Evolutionary conservation across 2,888 invertebrate species (phyloP), one percentile per base, ranked within the genome.

Genomic region (Spicauda simplicius): DNA sequence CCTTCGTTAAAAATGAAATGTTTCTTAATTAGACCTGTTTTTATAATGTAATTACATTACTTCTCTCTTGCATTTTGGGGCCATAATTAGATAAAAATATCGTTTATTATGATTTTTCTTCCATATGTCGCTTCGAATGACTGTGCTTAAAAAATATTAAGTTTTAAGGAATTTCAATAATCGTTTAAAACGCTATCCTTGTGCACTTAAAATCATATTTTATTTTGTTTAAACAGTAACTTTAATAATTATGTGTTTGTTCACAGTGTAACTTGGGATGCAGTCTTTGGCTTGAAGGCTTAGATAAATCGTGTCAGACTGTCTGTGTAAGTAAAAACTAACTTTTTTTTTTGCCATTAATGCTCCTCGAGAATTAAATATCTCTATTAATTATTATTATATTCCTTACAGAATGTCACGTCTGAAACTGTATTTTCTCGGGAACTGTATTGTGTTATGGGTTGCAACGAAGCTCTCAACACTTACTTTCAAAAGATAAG

Each of bases 181-280:
- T 25, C 25, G 25, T 4, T 25, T 25, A n/a, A n/a, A n/a, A n/a
- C n/a, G n/a, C n/a, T n/a, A n/a, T n/a, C n/a, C n/a, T n/a, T n/a
- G n/a, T n/a, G n/a, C n/a, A n/a, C n/a, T n/a, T n/a, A n/a, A n/a
- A n/a, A n/a, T n/a, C n/a, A n/a, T n/a, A n/a, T 25, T 4, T 25
- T 25, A 4, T 25, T 25, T 25, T 25, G 25, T 25, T 25, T 4
- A 25, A 25, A 25, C 25, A 5, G 5, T 5, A 4, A 25, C 5
- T 33, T 4, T 33, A 10, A 25, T 33, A 33, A 10, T 1, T 1
- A 33, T 33, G 33, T 33, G 68, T 73, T 84, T 82, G 82, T 81
- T 95, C 95, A 69, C 94, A 97, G 97, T 98, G 97, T 84, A 94
- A 94, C 69, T 94, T 95, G 83, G 97, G 97, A 68, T 98, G 97